Conservation (phyloP, 2,888 invertebrate genomes). For the Lordiphosa andalusiaca region DNA sequence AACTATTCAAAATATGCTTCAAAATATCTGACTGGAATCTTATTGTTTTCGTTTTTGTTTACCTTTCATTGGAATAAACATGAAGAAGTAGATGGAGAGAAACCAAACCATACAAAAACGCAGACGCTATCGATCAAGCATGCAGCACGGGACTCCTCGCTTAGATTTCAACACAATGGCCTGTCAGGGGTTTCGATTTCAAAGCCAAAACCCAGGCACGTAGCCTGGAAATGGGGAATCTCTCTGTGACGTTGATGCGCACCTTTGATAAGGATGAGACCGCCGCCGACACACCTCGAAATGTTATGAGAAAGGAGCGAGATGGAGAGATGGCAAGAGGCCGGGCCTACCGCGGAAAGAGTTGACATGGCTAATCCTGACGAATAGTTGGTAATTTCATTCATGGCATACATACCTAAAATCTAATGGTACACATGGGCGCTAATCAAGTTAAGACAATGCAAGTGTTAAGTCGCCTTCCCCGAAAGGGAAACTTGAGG, state of each 20-base stretch:
- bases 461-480: constrained; percentile 62
- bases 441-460: constrained; percentile 51
- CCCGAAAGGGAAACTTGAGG: constrained; percentile 40
- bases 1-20: constrained; percentile 62
- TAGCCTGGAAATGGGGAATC: constrained; percentile 43
- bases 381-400: constrained; percentile 32
- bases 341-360: constrained; percentile 17
- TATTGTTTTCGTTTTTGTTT: constrained; percentile 40
- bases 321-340: not conserved
- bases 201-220: constrained; percentile 61
- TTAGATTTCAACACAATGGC: constrained; percentile 70
- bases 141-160: constrained; percentile 38
- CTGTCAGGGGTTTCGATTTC: constrained; percentile 65
- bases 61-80: constrained; percentile 55
- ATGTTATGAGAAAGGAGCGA: constrained; percentile 30
- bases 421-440: constrained; percentile 17
- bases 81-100: constrained; percentile 15
- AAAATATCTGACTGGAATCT: constrained; percentile 54
- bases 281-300: constrained; percentile 50
- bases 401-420: not conserved
- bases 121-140: constrained; percentile 67
- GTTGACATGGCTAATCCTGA: constrained; percentile 53
- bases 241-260: constrained; percentile 67
- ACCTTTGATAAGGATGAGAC: constrained; percentile 68
- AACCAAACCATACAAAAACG: constrained; percentile 5